Evolutionary conservation across 2,797 vertebrate genomes (phyloP).

Genomic region (Cetoscarus ocellatus): DNA sequence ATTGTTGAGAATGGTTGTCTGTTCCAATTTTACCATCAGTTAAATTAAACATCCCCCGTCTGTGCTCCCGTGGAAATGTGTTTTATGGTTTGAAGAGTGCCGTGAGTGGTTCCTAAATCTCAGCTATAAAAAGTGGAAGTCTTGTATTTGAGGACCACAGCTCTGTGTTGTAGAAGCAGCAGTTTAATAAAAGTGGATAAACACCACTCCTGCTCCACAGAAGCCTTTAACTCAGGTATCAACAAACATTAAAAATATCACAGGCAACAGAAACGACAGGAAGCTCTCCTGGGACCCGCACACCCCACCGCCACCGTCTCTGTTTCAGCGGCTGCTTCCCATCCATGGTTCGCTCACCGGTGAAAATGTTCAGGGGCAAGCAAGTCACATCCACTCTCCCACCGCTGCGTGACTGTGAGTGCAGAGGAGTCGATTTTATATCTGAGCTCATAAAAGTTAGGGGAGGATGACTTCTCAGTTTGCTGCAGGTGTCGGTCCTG

Average conservation of each 20-base stretch:
- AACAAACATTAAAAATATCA: conserved; percentile 39
- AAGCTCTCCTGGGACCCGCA: conserved; percentile 40
- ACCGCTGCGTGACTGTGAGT: conserved; percentile 33
- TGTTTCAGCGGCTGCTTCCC: conserved; percentile 34
- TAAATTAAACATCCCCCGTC: too few species aligned
- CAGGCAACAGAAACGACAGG: conserved; percentile 53
- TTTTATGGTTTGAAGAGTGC: too few species aligned
- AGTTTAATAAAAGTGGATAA: conserved; percentile 16
- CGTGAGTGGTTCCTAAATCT: not conserved
- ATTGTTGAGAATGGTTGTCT: too few species aligned
- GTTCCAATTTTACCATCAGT: too few species aligned
- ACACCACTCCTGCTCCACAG: not conserved
- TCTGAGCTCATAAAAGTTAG: conserved; percentile 62
- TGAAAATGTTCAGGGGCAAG: conserved; percentile 52
- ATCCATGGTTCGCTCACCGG: conserved; percentile 34
- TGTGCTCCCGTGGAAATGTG: too few species aligned
- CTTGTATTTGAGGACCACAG: not conserved
- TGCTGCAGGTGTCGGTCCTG: conserved; percentile 55
- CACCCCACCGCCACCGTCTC: conserved; percentile 35
- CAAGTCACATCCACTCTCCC: conserved; percentile 48
- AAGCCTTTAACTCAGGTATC: conserved; percentile 6
- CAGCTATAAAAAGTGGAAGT: not conserved
- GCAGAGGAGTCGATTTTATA: conserved; percentile 63
- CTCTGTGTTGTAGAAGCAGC: not conserved
- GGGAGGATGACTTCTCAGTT: conserved; percentile 49